Base-by-base conservation (phyloP, 2,888 invertebrate species). In the Macaria liturata region DNA sequence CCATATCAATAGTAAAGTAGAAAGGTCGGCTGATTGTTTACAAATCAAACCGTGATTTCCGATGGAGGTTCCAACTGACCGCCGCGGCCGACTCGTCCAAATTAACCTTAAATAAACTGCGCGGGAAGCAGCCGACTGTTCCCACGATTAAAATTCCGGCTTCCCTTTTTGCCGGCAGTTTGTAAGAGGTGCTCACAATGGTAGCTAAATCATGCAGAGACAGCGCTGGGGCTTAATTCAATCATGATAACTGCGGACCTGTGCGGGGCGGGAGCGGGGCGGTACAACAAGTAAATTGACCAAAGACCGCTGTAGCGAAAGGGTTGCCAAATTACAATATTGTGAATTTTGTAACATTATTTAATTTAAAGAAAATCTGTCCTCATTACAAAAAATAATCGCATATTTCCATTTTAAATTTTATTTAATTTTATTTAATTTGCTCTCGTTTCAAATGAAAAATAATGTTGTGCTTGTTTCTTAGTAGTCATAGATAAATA, bases 191-290 rank as follows among this genome's bases (percentile, higher is more conserved):
- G 61, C 59, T 56, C 55, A 67, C 65, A 67, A 66, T 66, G 64
- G 64, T 32, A 52, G 75, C 81, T 87, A 86, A 88, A 87, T 88
- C 86, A 86, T 80, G 76, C 9, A 42, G 42, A n/a, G 57, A 49
- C 83, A 77, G 76, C 76, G 74, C 76, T 75, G 77, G 74, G 77
- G 81, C 83, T 88, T 91, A 89, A 92, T 92, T 91, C 90, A 91
- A 91, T 92, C 90, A 86, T 83, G 91, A 91, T 92, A 91, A 89
- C 91, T 86, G 89, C 84, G 84, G 80, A 78, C 83, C 78, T 72
- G 74, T 77, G 42, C 42, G 53, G 46, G n/a, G 9, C 49, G 49
- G 74, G 73, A 77, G 32, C 51, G 52, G 76, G 76, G 84, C 86
- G 54, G 76, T 76, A 83, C 86, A 86, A 90, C 81, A 90, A 90